Evolutionary conservation across 2,888 invertebrate species (phyloP), one percentile per base, ranked within the genome.

Genomic region (Lepidocyrtinus sp.): DNA sequence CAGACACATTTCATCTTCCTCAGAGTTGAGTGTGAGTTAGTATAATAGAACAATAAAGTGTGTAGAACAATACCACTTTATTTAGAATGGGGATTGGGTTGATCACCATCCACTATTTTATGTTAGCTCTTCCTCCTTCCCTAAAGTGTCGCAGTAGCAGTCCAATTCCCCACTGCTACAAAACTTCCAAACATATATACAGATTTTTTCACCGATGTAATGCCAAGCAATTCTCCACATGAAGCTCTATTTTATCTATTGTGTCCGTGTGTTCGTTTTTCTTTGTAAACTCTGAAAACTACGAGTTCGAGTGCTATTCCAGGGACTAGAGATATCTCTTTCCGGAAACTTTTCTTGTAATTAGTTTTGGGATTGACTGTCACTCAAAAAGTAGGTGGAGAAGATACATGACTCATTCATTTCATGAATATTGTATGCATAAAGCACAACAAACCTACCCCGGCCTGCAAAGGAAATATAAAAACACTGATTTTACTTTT

Each of bases 341-440:
- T 50, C 17, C 50, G 15, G 15, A 50, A 50, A 50, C 50, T 50
- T 50, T 50, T 50, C 17, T 50, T 46, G 75, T 72, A 81, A 81
- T 81, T 81, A 81, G 80, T 70, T 81, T 75, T 65, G 75, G 72
- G 80, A 81, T 75, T 61, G 68, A 67, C 71, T 72, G 75, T 81
- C 75, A 75, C 45, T 81, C 75, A 67, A 63, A 61, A 12, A 50
- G 50, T n/a, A 50, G 50, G 50, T 50, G 50, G 50, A 50, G 15
- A 50, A 50, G 50, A 50, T 17, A 50, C 15, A 50, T 50, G 50
- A 12, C 50, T 1, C 50, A 50, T 50, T 7, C 19, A 65, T 26
- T 65, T 21, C 17, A 26, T 65, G 65, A 26, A n/a, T 12, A 24
- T n/a, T n/a, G n/a, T 5, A 17, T 26, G 26, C 1, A 65, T 5